A percentile compares a stretch with the other conserved stretches of the same genome.
These are phyloP conservation scores for Dascyllus trimaculatus DNA, from an alignment of 2,113 vertebrate species.

Conservation along the genomic window DNA sequence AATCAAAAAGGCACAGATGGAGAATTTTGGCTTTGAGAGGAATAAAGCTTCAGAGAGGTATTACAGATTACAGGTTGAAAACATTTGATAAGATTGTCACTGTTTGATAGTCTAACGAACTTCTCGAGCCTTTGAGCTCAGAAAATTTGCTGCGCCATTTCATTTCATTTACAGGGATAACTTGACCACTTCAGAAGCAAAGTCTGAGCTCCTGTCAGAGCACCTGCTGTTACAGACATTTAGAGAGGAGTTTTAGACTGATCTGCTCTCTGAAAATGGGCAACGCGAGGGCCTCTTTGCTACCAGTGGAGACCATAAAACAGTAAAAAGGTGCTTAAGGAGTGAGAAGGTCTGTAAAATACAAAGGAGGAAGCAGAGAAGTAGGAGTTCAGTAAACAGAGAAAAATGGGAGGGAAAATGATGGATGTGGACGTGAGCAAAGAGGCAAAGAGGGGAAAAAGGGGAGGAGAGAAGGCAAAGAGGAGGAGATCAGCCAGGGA, in stretches of 20 bases:
- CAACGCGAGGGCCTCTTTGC: constrained; percentile 18
- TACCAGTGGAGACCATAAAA: constrained; percentile 4
- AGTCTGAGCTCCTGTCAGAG: neutral
- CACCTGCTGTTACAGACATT: constrained; percentile 41
- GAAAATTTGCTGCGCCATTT: constrained; percentile 1
- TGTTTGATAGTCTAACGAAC: constrained; percentile 5
- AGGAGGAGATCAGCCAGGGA: constrained; percentile 24
- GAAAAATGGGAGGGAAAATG: constrained; percentile 2
- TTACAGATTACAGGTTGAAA: constrained; percentile 15
- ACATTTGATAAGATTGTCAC: constrained; percentile 1
- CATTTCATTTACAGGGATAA: constrained; percentile 3
- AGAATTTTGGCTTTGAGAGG: neutral
- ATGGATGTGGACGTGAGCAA: constrained; percentile 48
- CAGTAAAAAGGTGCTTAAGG: neutral
- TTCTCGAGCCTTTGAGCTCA: constrained; percentile 3
- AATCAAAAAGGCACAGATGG: constrained; percentile 6
- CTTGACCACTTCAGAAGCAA: constrained; percentile 34
- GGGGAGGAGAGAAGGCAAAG: constrained; percentile 13
- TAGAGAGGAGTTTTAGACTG: constrained; percentile 11
- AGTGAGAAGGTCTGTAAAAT: constrained; percentile 36
- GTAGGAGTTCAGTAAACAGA: constrained; percentile 5
- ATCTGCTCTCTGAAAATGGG: constrained; percentile 8
- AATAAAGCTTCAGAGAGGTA: neutral
- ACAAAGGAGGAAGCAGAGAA: constrained; percentile 6
- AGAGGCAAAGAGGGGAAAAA: constrained; percentile 33